Percentiles rank a stretch among this genome's conserved stretches.
These are phyloP conservation scores for Eueides isabella DNA, from an alignment of 1,140 invertebrate genomes.

Conservation along the genomic window DNA sequence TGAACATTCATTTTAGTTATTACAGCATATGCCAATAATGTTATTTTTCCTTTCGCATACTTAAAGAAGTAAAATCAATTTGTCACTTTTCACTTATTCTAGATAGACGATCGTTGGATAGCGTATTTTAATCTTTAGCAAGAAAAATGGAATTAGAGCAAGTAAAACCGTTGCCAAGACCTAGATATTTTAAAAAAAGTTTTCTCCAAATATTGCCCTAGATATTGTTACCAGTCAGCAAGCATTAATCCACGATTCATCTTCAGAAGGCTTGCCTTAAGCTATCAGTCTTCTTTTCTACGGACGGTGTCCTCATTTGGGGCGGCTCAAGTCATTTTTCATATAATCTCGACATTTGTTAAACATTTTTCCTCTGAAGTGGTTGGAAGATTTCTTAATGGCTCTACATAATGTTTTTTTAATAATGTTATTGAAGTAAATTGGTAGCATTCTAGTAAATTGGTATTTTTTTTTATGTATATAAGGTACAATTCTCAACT, in stretches of 20 bases:
- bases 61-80: too few relatives aligned
- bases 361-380: background rate
- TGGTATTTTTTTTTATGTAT: too few relatives aligned
- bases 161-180: background rate
- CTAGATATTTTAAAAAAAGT: background rate
- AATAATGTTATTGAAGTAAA: background rate
- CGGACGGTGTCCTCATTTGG: slow-evolving; percentile 9
- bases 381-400: background rate
- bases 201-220: background rate
- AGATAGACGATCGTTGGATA: background rate
- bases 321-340: slow-evolving; percentile 9
- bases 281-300: slow-evolving; percentile 4
- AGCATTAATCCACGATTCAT: background rate
- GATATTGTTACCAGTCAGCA: background rate
- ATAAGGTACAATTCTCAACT: too few relatives aligned
- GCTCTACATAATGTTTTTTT: background rate
- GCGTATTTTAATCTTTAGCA: background rate
- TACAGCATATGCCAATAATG: too few relatives aligned
- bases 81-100: too few relatives aligned
- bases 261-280: background rate
- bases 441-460: background rate
- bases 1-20: too few relatives aligned
- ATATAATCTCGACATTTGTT: slow-evolving; percentile 12
- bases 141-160: background rate
- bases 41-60: too few relatives aligned